phyloP scores from a whole-genome alignment of 1,140 invertebrate genomes.

The Eriosoma lanigerum region DNA sequence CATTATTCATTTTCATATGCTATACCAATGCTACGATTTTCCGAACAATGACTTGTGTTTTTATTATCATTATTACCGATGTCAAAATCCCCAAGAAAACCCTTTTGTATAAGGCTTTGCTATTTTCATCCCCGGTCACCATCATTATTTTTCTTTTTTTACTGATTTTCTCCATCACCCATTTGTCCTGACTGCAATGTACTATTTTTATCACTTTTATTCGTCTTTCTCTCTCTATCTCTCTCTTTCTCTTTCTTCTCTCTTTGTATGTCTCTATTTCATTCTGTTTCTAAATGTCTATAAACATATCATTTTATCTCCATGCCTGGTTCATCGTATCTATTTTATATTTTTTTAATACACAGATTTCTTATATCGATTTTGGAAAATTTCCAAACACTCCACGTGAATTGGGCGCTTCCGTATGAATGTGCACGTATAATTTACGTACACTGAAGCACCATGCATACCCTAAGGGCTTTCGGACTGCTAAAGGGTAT shows the following conservation, averaged over 20 bases:
- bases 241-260: not conserved
- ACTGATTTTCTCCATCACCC: not conserved
- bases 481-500: slow-evolving; percentile 33
- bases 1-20: not conserved
- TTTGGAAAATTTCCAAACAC: slow-evolving; percentile 44
- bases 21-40: slow-evolving; percentile 3
- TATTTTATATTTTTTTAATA: not conserved
- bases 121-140: slow-evolving; percentile 38
- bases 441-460: not conserved
- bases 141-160: slow-evolving; percentile 38
- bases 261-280: not conserved
- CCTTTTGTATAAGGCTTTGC: slow-evolving; percentile 34
- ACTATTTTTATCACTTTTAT: too few relatives aligned
- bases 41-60: not conserved
- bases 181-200: not conserved
- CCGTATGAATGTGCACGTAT: slow-evolving; percentile 14
- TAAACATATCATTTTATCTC: not conserved
- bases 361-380: slow-evolving; percentile 42
- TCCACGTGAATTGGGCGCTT: slow-evolving; percentile 14
- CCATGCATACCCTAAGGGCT: slow-evolving; percentile 26
- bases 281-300: not conserved
- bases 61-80: slow-evolving; percentile 28
- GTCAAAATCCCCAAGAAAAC: slow-evolving; percentile 18
- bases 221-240: not conserved
- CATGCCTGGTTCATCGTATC: not conserved